Evolutionary conservation across 2,888 invertebrate species (phyloP).

Genomic region (Platypus cylindrus): DNA sequence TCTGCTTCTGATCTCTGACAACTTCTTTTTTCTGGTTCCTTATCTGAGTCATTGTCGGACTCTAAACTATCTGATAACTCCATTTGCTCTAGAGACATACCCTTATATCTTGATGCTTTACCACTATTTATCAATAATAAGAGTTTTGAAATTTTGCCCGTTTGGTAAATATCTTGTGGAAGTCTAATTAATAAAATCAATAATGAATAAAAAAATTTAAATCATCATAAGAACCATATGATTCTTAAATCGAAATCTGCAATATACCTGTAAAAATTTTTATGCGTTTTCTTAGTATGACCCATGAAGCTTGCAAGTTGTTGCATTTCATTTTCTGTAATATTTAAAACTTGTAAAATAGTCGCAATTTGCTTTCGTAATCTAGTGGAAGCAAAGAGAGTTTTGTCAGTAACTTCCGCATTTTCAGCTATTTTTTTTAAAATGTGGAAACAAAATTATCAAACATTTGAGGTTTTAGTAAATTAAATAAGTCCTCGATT

Average conservation of each 20-base stretch:
- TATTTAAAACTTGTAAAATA: conserved; percentile 1
- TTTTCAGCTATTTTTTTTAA: neutral
- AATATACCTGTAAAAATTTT: conserved; percentile 1
- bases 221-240: neutral
- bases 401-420: neutral
- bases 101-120: neutral
- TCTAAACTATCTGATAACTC: no score
- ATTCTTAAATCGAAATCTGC: neutral
- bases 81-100: no score
- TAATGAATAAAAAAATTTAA: neutral
- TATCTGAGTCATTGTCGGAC: no score
- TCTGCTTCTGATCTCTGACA: no score
- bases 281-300: conserved; percentile 4
- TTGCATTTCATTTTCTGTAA: neutral
- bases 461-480: neutral
- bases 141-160: neutral
- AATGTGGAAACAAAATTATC: neutral
- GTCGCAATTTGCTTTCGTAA: conserved; percentile 3
- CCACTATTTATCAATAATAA: neutral
- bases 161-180: neutral
- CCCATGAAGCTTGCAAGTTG: conserved; percentile 1
- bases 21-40: no score
- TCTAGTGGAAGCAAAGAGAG: neutral
- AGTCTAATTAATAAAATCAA: neutral
- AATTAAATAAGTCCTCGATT: neutral